These are phyloP conservation scores for Salvelinus namaycush DNA, from an alignment of 2,113 vertebrate genomes.

Conservation along the genomic window DNA sequence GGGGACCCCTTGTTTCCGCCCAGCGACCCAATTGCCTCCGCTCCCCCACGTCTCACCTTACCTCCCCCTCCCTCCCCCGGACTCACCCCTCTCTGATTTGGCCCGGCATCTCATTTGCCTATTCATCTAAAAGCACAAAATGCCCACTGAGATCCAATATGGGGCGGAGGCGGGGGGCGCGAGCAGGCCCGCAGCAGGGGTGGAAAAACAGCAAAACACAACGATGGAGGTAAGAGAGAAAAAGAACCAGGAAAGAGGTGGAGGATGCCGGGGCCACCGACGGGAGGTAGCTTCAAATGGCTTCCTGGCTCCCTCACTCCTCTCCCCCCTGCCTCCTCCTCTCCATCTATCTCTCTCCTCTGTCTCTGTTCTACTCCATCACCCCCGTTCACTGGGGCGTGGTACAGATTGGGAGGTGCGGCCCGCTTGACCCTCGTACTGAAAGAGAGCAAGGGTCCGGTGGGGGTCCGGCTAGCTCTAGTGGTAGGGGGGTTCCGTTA, in stretches of 20 bases:
- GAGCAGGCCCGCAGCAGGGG: constrained; percentile 72
- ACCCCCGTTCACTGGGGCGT: constrained; percentile 58
- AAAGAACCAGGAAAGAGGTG: constrained; percentile 26
- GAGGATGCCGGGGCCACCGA: constrained; percentile 56
- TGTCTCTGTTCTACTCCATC: constrained; percentile 50
- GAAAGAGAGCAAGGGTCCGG: constrained; percentile 46
- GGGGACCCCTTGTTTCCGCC: constrained; percentile 63
- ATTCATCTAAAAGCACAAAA: constrained; percentile 79
- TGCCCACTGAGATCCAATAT: constrained; percentile 84
- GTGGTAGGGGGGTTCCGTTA: constrained; percentile 23
- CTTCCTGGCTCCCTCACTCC: constrained; percentile 34
- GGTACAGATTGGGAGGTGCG: constrained; percentile 57
- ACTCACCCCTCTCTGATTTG: constrained; percentile 54
- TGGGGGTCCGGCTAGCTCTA: constrained; percentile 9
- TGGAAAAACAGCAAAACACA: constrained; percentile 64
- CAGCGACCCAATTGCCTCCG: constrained; percentile 69
- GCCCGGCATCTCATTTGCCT: constrained; percentile 38
- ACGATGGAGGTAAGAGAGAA: constrained; percentile 43
- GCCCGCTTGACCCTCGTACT: constrained; percentile 57
- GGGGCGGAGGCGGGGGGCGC: constrained; percentile 74
- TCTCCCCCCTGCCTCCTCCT: constrained; percentile 20
- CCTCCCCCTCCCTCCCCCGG: constrained; percentile 28
- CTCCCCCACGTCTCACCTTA: constrained; percentile 28
- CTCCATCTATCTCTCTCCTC: neutral
- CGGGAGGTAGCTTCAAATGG: constrained; percentile 64